A percentile compares a stretch with the other conserved stretches of the same genome.
These are phyloP conservation scores for Hydropsyche betteni DNA, from an alignment of 2,888 invertebrate genomes.

Conservation along the genomic window DNA sequence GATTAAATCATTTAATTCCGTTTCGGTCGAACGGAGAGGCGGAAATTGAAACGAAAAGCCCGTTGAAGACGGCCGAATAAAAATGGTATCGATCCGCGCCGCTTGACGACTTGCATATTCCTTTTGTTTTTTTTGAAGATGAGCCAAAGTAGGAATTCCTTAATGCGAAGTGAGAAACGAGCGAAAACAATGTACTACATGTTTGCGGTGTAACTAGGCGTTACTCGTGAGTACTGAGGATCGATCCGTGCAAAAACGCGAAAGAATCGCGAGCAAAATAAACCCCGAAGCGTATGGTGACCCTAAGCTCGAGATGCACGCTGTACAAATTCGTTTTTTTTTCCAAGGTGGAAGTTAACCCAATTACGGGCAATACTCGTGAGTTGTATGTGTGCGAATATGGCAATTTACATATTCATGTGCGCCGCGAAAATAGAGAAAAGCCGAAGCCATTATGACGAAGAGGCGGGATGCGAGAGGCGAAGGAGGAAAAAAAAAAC, in stretches of 20 bases:
- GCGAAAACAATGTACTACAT: no score
- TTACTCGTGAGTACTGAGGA: no score
- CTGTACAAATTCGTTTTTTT: neutral
- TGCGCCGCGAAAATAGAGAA: slow-evolving; percentile 1
- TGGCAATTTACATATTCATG: slow-evolving; percentile 43
- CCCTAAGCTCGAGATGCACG: no score
- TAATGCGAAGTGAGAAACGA: no score
- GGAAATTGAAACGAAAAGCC: no score
- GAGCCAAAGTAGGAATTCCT: no score
- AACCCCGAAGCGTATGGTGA: no score
- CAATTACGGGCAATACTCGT: no score
- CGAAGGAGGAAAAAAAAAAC: slow-evolving; percentile 34
- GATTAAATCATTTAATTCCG: neutral
- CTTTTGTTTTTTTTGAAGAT: no score
- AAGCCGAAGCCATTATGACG: neutral
- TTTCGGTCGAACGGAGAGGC: neutral
- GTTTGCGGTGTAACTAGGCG: no score
- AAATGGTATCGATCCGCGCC: neutral
- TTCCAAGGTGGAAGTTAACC: neutral
- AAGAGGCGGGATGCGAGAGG: slow-evolving; percentile 8
- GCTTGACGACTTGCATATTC: slow-evolving; percentile 3
- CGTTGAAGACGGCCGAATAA: neutral
- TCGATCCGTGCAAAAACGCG: no score
- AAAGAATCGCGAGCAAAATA: no score
- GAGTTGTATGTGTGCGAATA: slow-evolving; percentile 2